These are phyloP conservation scores for Noctua janthe DNA, from an alignment of 2,888 invertebrate genomes.

Conservation along the genomic window DNA sequence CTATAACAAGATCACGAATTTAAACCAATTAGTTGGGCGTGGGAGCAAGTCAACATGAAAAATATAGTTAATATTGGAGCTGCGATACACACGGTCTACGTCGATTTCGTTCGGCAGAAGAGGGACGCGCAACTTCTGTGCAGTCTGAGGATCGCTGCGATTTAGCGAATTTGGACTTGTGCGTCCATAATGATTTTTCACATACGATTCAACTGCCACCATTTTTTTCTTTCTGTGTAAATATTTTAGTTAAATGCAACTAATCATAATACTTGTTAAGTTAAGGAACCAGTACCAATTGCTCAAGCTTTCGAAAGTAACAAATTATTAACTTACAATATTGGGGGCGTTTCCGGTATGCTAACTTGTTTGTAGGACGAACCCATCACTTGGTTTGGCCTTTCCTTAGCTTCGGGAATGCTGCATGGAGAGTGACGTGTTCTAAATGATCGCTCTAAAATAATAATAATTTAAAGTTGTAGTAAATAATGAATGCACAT, in stretches of 20 bases:
- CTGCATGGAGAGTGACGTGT: constrained; percentile 70
- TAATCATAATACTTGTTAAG: background rate
- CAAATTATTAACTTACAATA: constrained; percentile 68
- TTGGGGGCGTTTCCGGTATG: constrained; percentile 68
- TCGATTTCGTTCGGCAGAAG: constrained; percentile 78
- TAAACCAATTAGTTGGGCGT: constrained; percentile 3
- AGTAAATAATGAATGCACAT: constrained; percentile 8
- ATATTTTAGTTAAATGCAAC: constrained; percentile 1
- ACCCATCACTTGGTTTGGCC: constrained; percentile 48
- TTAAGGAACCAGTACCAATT: background rate
- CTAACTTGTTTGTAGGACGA: constrained; percentile 60
- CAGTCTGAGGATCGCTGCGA: constrained; percentile 53
- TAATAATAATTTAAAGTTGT: constrained; percentile 20
- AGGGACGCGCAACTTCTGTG: constrained; percentile 75
- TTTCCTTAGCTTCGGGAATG: constrained; percentile 68
- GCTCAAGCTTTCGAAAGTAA: background rate
- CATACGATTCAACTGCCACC: constrained; percentile 80
- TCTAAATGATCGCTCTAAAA: constrained; percentile 67
- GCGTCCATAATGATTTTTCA: constrained; percentile 76
- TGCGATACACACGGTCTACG: constrained; percentile 67
- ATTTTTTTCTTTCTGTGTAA: constrained; percentile 76
- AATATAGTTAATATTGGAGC: background rate
- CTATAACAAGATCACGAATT: constrained; percentile 65
- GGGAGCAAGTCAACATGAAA: background rate
- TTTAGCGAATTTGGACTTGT: constrained; percentile 44